These are phyloP conservation scores for Balaeniceps rex DNA, from an alignment of 2,113 vertebrate species.

Conservation along the genomic window DNA sequence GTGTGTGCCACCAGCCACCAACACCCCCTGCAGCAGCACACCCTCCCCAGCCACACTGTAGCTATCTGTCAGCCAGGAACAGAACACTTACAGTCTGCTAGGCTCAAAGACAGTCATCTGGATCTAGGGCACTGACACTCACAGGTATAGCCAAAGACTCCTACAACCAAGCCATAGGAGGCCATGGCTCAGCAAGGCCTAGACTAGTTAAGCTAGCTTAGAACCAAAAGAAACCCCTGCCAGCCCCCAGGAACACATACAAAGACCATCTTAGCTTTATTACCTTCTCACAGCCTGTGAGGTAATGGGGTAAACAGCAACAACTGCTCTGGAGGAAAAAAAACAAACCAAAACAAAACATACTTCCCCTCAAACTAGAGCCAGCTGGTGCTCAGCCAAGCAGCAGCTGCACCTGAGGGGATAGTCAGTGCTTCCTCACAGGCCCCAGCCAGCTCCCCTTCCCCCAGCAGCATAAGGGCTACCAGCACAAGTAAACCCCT, in stretches of 20 bases:
- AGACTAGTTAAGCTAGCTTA: fast-evolving
- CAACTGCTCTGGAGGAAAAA: neutral
- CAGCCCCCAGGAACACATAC: fast-evolving
- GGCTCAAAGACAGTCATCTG: fast-evolving
- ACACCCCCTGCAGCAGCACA: fast-evolving
- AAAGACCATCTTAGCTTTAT: fast-evolving
- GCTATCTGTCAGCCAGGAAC: fast-evolving
- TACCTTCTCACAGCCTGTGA: too few species aligned
- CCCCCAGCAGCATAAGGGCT: fast-evolving
- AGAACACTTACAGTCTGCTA: too few species aligned
- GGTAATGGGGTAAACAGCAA: fast-evolving
- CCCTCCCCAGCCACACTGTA: fast-evolving
- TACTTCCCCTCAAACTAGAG: neutral
- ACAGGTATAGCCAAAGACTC: fast-evolving
- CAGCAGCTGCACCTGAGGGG: neutral
- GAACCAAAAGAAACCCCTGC: fast-evolving
- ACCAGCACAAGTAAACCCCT: fast-evolving
- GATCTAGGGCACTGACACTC: fast-evolving
- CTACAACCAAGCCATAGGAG: fast-evolving
- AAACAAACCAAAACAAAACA: too few species aligned
- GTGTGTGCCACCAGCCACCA: fast-evolving
- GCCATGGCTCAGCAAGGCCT: fast-evolving
- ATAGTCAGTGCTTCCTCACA: fast-evolving
- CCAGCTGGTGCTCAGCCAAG: fast-evolving
- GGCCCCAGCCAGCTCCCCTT: fast-evolving